A percentile compares a stretch with the other conserved stretches of the same genome.
These are phyloP conservation scores for Xestia xanthographa DNA, from an alignment of 2,888 invertebrate genomes.

Conservation along the genomic window DNA sequence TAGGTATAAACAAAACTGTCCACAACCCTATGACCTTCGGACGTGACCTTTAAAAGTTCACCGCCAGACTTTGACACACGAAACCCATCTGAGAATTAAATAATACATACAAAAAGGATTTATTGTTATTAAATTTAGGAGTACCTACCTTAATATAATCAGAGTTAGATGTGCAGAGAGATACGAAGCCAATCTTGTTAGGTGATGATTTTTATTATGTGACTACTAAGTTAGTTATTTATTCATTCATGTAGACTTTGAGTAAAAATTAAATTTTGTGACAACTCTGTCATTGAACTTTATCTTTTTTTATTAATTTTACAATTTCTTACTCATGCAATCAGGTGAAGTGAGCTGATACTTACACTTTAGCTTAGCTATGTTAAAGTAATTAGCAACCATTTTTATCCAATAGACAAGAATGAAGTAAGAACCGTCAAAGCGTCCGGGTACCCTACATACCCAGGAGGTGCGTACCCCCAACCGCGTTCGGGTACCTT, in stretches of 20 bases:
- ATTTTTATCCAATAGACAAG: too few species aligned
- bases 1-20: constrained; percentile 2
- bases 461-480: too few species aligned
- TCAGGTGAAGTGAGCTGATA: background rate
- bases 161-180: background rate
- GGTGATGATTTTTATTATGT: background rate
- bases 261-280: background rate
- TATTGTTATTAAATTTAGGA: constrained; percentile 40
- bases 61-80: constrained; percentile 30
- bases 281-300: background rate
- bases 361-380: too few species aligned
- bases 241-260: background rate
- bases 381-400: too few species aligned
- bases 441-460: too few species aligned
- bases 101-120: constrained; percentile 36
- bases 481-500: too few species aligned
- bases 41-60: constrained; percentile 32
- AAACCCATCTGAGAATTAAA: constrained; percentile 37
- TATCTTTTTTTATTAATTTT: background rate
- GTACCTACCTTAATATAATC: constrained; percentile 13
- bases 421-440: too few species aligned
- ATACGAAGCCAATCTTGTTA: constrained; percentile 5
- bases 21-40: constrained; percentile 5
- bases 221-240: background rate
- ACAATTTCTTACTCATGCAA: background rate